A percentile compares a stretch with the other conserved stretches of the same genome.
These are phyloP conservation scores for Coregonus clupeaformis DNA, from an alignment of 2,113 vertebrate species.

Conservation along the genomic window DNA sequence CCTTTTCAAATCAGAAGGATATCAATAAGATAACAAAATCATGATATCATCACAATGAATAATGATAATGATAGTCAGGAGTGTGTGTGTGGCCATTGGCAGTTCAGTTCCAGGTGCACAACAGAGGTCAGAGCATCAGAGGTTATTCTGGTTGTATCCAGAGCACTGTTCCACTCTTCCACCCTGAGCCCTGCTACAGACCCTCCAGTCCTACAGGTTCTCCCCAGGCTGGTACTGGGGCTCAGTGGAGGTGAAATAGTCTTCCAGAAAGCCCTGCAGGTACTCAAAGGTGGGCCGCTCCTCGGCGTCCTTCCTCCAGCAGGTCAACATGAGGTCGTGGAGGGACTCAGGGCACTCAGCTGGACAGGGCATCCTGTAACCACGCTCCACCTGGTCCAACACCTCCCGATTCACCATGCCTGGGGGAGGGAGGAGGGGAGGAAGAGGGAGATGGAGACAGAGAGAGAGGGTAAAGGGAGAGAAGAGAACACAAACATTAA, in stretches of 20 bases:
- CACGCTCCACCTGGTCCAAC: conserved; percentile 95
- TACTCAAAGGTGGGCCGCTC: conserved; percentile 97
- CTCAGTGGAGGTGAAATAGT: conserved; percentile 98
- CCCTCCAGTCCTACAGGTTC: conserved; percentile 86
- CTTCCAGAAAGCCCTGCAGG: conserved; percentile 96
- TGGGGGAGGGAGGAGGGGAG: conserved; percentile 42
- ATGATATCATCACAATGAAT: conserved; percentile 2
- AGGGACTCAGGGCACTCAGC: conserved; percentile 94
- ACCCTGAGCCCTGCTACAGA: neutral
- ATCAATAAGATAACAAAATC: neutral
- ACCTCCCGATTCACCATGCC: conserved; percentile 99
- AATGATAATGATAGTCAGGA: neutral
- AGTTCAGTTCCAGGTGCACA: conserved; percentile 18
- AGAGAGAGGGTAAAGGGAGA: too few species aligned
- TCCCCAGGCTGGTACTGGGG: conserved; percentile 98
- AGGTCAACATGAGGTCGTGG: conserved; percentile 96
- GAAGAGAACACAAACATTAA: neutral
- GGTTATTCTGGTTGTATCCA: conserved; percentile 32
- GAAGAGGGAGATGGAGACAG: too few species aligned
- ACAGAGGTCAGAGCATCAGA: neutral
- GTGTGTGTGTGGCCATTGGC: conserved; percentile 24
- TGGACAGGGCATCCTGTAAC: conserved; percentile 95
- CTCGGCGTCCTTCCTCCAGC: conserved; percentile 94
- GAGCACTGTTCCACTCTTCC: conserved; percentile 16
- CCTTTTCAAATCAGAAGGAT: conserved; percentile 12